Evolutionary conservation across 2,797 vertebrate species (phyloP).

Genomic region (Xiphophorus birchmanni): DNA sequence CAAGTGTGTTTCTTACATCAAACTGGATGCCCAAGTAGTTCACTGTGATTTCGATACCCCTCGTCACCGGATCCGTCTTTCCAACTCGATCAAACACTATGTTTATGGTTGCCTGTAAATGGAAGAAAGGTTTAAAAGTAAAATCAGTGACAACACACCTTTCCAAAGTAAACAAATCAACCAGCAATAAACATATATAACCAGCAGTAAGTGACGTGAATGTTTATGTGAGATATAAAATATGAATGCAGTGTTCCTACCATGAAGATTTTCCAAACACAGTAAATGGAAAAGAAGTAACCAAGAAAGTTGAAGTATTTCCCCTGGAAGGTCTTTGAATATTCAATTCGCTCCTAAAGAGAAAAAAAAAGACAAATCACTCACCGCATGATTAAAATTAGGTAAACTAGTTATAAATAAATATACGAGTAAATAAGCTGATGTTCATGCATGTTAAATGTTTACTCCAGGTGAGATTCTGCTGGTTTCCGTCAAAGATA

Average conservation of each 20-base stretch:
- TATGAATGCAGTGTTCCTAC: slow-evolving; percentile 74
- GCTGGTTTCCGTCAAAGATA: background rate
- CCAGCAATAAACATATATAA: background rate
- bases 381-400: background rate
- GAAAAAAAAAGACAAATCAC: background rate
- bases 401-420: background rate
- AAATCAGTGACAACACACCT: background rate
- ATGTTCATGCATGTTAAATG: background rate
- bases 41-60: slow-evolving; percentile 99
- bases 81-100: slow-evolving; percentile 98
- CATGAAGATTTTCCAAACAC: slow-evolving; percentile 99
- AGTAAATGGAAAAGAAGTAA: slow-evolving; percentile 99
- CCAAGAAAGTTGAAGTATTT: slow-evolving; percentile 99
- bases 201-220: background rate
- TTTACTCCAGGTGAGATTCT: background rate
- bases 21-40: slow-evolving; percentile 99
- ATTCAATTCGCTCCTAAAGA: slow-evolving; percentile 94
- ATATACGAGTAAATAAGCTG: background rate
- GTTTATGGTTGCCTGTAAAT: slow-evolving; percentile 94
- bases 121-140: slow-evolving; percentile 12
- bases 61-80: slow-evolving; percentile 97
- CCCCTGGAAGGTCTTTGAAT: slow-evolving; percentile 98
- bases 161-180: background rate
- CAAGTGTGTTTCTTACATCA: slow-evolving; percentile 85
- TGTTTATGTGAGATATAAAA: background rate